phyloP scores from a whole-genome alignment of 2,113 vertebrate species.

The Phrynosoma platyrhinos region DNA sequence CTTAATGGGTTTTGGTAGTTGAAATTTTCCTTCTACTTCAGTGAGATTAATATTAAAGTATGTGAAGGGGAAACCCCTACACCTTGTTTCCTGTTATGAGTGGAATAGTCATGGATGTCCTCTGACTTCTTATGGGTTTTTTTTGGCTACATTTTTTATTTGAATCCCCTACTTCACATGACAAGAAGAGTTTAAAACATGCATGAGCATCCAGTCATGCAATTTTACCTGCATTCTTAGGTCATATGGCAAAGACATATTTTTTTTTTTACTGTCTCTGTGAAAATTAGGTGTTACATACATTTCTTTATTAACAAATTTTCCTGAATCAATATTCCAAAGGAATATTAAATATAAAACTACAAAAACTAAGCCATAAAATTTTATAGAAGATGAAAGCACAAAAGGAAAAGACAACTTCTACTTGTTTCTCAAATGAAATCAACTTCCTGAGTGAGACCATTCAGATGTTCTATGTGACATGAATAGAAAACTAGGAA shows the following conservation, averaged over 20 bases:
- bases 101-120: no score
- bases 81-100: not conserved
- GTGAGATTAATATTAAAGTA: not conserved
- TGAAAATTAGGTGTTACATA: not conserved
- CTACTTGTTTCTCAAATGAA: not conserved
- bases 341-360: not conserved
- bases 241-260: no score
- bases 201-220: not conserved
- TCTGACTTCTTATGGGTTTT: not conserved
- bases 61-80: no score
- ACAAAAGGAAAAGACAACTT: no score
- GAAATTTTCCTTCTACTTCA: not conserved
- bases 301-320: not conserved
- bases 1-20: no score
- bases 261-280: no score
- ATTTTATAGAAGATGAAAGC: not conserved
- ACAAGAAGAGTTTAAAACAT: not conserved
- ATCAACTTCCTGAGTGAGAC: no score
- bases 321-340: not conserved
- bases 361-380: not conserved
- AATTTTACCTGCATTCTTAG: not conserved
- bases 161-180: not conserved
- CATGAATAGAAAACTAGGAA: no score
- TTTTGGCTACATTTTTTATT: not conserved
- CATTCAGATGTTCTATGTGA: no score